Evolutionary conservation across 2,797 vertebrate species (phyloP).

Genomic region (Syngnathus rostellatus): DNA sequence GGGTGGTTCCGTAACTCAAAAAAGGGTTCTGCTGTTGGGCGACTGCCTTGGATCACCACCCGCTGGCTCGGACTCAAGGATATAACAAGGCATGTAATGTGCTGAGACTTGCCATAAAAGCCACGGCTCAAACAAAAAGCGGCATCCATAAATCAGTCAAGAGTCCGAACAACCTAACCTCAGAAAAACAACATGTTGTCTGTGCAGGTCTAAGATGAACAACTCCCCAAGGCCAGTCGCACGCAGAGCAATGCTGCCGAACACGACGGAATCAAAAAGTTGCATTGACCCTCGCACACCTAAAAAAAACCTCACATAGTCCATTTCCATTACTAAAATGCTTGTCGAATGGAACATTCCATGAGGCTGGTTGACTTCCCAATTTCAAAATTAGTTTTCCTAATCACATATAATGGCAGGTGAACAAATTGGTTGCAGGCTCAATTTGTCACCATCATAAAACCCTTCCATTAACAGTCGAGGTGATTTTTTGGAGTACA

Average conservation of each 20-base stretch:
- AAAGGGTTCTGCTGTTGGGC: conserved; percentile 21
- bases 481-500: not conserved
- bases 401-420: too few relatives aligned
- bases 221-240: not conserved
- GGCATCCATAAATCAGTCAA: conserved; percentile 36
- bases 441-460: too few relatives aligned
- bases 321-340: too few relatives aligned
- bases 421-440: too few relatives aligned
- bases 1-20: conserved; percentile 26
- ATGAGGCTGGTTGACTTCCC: too few relatives aligned
- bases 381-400: too few relatives aligned
- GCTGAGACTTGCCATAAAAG: conserved; percentile 39
- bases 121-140: conserved; percentile 34
- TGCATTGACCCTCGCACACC: too few relatives aligned
- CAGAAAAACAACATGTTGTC: conserved; percentile 1
- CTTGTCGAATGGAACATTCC: too few relatives aligned
- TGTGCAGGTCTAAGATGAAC: not conserved
- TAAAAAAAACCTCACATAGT: too few relatives aligned
- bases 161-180: conserved; percentile 7
- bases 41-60: conserved; percentile 21
- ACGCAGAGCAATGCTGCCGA: not conserved
- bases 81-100: conserved; percentile 49
- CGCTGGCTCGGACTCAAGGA: conserved; percentile 37
- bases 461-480: not conserved
- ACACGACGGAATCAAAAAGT: not conserved